Conservation (phyloP, 2,888 invertebrate genomes). For the Spilosoma lubricipeda region DNA sequence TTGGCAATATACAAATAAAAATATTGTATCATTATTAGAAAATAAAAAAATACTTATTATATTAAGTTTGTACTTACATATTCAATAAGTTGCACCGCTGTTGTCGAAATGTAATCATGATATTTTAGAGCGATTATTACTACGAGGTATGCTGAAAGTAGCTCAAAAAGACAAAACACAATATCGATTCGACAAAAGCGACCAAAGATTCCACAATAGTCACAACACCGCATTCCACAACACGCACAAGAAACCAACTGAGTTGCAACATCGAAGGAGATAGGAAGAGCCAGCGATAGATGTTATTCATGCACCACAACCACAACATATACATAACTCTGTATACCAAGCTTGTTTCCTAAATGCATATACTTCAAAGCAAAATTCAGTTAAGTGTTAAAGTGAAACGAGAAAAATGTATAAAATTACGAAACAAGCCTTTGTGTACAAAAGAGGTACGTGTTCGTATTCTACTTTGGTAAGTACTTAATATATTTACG, state of each 20-base stretch:
- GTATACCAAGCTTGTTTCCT: slow-evolving; percentile 56
- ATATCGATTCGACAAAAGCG: slow-evolving; percentile 76
- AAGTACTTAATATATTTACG: slow-evolving; percentile 33
- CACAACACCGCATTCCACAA: slow-evolving; percentile 82
- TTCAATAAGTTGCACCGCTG: slow-evolving; percentile 64
- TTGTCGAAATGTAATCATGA: slow-evolving; percentile 63
- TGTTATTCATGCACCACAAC: slow-evolving; percentile 86
- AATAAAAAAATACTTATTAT: slow-evolving; percentile 28
- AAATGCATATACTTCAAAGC: slow-evolving; percentile 36
- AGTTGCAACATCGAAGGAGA: slow-evolving; percentile 59
- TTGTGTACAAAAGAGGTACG: slow-evolving; percentile 37
- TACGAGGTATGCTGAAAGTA: slow-evolving; percentile 49
- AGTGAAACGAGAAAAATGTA: slow-evolving; percentile 27
- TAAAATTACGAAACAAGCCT: slow-evolving; percentile 54
- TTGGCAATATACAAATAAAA: slow-evolving; percentile 24
- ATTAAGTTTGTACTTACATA: slow-evolving; percentile 63
- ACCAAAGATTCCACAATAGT: slow-evolving; percentile 65
- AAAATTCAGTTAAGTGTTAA: slow-evolving; percentile 26
- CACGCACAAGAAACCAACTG: slow-evolving; percentile 51
- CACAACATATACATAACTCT: slow-evolving; percentile 55
- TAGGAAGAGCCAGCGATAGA: slow-evolving; percentile 71
- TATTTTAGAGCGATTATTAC: slow-evolving; percentile 31
- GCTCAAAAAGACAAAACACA: slow-evolving; percentile 50
- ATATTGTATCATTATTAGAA: slow-evolving; percentile 12
- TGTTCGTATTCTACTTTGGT: slow-evolving; percentile 29